A percentile compares a stretch with the other conserved stretches of the same genome.
These are phyloP conservation scores for Macropodus opercularis DNA, from an alignment of 2,797 vertebrate genomes.

Conservation along the genomic window DNA sequence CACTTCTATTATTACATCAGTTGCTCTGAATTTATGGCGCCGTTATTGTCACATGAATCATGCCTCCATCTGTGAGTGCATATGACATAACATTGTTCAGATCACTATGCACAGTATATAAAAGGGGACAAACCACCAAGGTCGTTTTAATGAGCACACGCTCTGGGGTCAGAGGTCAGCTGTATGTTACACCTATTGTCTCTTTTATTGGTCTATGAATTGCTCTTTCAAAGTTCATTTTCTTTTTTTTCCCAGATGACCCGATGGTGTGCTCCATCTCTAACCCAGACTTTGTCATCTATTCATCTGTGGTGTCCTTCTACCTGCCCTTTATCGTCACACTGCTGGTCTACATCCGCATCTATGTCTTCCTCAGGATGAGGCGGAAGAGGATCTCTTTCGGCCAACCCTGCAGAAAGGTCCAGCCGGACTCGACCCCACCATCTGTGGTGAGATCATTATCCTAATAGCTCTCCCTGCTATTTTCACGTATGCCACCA, in stretches of 20 bases:
- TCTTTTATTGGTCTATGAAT: slow-evolving; percentile 9
- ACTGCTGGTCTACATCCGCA: slow-evolving; percentile 91
- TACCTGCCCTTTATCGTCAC: slow-evolving; percentile 93
- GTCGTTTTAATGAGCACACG: slow-evolving; percentile 16
- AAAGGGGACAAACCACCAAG: slow-evolving; percentile 6
- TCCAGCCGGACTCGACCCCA: slow-evolving; percentile 74
- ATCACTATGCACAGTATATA: slow-evolving; percentile 8
- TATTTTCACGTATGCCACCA: not conserved
- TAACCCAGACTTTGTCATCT: slow-evolving; percentile 94
- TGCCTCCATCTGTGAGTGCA: not conserved
- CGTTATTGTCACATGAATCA: slow-evolving; percentile 43
- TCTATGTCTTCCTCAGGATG: slow-evolving; percentile 91
- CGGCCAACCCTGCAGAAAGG: slow-evolving; percentile 85
- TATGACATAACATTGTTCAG: not conserved
- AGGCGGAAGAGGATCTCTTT: slow-evolving; percentile 88
- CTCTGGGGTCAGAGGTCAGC: slow-evolving; percentile 7
- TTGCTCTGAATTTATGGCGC: slow-evolving; percentile 25
- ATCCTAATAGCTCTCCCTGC: not conserved
- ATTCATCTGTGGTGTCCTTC: slow-evolving; percentile 96
- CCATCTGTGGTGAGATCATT: slow-evolving; percentile 79
- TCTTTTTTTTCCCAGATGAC: slow-evolving; percentile 79
- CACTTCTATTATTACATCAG: slow-evolving; percentile 34
- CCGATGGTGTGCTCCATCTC: slow-evolving; percentile 93
- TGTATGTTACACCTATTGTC: not conserved
- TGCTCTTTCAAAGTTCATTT: slow-evolving; percentile 17